Evolutionary conservation across 92 coral and sea anemone genomes (phyloP), one percentile per base, ranked within the genome.

Genomic region (Porites evermanni): DNA sequence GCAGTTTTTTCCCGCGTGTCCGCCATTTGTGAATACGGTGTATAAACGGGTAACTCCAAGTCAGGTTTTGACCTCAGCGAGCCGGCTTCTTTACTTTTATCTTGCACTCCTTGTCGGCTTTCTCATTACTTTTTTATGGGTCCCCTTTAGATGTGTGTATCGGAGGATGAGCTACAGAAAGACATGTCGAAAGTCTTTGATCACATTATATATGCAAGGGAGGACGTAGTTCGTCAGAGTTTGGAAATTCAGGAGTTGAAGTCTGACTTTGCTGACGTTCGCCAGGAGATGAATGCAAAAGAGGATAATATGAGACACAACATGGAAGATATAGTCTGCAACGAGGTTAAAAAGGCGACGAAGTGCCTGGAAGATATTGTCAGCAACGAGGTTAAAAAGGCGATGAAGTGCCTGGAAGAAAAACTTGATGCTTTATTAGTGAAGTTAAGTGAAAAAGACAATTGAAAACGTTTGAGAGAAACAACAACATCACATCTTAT

Each of bases 351-450:
- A 67, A 67, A 67, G 3, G 71, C 44, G 12, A 67, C 71, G 21
- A 67, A 44, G 24, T 8, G 44, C 71, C 24, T 67, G 71, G 71
- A 67, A 13, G 71, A n/a, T 23, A 23, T 67, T 21, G 72, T 67
- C 72, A 67, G 38, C 44, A 67, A 14, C 14, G 72, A 67, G 23
- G 72, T 67, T 12, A 67, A 23, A 67, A 67, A 67, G 5, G 72
- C 47, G 26, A 67, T 51, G 23, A 67, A 44, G 26, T 10, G 72
- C 72, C 26, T 67, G 72, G 72, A 67, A 5, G 72, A 67, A 44
- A 67, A 67, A 67, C 72, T 67, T 12, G 72, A 67, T 67, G 72
- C 72, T 67, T 38, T 67, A 67, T 20, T 67, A 17, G 38, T 16
- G 14, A 67, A 44, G 47, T 23, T 67, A 23, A 44, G 72, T 67